These are phyloP conservation scores for Meloe dianella DNA, from an alignment of 2,888 invertebrate species.

Conservation along the genomic window DNA sequence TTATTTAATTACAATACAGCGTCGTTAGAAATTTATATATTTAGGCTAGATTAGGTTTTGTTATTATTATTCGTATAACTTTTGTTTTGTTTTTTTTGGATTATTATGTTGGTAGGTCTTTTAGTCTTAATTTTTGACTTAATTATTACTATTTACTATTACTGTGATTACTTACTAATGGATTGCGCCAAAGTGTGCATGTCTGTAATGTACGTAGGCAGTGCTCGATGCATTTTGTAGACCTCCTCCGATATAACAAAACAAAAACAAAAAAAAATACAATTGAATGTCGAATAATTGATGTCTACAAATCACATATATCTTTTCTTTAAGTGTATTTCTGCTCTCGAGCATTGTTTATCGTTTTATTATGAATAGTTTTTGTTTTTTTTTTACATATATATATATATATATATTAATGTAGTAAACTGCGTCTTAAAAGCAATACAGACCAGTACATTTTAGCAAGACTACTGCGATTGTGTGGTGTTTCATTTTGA, in stretches of 20 bases:
- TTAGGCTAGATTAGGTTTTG: constrained; percentile 39
- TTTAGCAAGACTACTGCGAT: constrained; percentile 15
- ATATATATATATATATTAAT: too few relatives aligned
- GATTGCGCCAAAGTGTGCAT: constrained; percentile 45
- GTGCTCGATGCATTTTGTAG: constrained; percentile 47
- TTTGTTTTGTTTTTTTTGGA: constrained; percentile 23
- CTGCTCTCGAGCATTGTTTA: constrained; percentile 50
- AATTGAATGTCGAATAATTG: background rate
- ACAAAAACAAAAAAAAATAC: too few relatives aligned
- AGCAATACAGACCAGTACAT: constrained; percentile 24
- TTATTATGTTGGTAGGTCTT: constrained; percentile 33
- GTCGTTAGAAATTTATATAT: constrained; percentile 2
- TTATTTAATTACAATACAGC: constrained; percentile 1
- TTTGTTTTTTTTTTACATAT: background rate
- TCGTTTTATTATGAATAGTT: constrained; percentile 30
- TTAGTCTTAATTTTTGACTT: constrained; percentile 35
- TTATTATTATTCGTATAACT: constrained; percentile 12
- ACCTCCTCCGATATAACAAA: background rate
- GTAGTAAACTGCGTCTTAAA: constrained; percentile 29
- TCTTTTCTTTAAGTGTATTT: constrained; percentile 25
- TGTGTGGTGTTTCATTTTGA: constrained; percentile 20
- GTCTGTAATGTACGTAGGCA: constrained; percentile 51
- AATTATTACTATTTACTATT: background rate
- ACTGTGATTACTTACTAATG: constrained; percentile 12
- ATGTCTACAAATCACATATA: constrained; percentile 23